These are phyloP conservation scores for Scaptomyza graminum DNA, from an alignment of 1,140 invertebrate species.

Conservation along the genomic window DNA sequence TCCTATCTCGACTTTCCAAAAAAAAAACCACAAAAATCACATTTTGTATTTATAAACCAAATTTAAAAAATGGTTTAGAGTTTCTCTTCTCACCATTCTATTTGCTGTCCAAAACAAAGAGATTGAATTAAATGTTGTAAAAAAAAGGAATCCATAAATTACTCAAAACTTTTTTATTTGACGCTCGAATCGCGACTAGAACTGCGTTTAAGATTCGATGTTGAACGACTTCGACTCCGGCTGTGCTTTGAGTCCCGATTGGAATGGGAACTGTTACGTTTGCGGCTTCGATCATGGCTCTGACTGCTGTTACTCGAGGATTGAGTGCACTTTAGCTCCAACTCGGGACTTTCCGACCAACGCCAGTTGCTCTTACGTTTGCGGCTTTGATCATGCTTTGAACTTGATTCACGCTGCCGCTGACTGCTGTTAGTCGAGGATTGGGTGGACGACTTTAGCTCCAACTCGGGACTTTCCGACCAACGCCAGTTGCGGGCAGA, in stretches of 20 bases:
- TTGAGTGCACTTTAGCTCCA: constrained; percentile 47
- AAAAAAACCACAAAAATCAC: constrained; percentile 8
- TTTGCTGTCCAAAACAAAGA: constrained; percentile 60
- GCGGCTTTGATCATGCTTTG: background rate
- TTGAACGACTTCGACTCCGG: background rate
- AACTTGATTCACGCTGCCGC: too few species aligned
- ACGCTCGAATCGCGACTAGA: background rate
- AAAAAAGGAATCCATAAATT: constrained; percentile 67
- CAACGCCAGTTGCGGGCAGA: constrained; percentile 87
- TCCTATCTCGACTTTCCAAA: too few species aligned
- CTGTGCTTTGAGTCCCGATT: background rate
- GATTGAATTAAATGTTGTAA: constrained; percentile 79
- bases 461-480: constrained; percentile 89
- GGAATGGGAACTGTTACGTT: background rate
- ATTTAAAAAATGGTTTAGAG: constrained; percentile 35
- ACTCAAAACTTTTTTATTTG: constrained; percentile 47
- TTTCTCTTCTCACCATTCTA: constrained; percentile 61
- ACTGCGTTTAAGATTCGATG: constrained; percentile 7
- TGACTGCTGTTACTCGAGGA: background rate
- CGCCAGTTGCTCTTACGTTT: constrained; percentile 85
- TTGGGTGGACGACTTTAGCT: constrained; percentile 36
- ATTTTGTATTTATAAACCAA: constrained; percentile 60
- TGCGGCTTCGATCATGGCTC: background rate
- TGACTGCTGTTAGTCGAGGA: background rate
- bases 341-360: constrained; percentile 90